Conservation (phyloP, 2,888 invertebrate genomes). For the Papilio elwesi region DNA sequence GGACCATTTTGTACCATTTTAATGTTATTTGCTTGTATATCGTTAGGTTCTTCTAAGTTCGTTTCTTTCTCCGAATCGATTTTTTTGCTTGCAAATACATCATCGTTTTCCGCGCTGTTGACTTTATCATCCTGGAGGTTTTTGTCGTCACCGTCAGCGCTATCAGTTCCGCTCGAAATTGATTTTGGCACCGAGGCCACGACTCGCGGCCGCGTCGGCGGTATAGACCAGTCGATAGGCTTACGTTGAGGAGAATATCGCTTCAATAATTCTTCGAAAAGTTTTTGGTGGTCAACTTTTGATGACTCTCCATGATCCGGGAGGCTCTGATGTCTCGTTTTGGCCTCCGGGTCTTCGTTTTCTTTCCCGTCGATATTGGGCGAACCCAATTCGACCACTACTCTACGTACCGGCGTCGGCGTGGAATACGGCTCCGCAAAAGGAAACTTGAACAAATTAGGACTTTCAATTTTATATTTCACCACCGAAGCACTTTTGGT, state of each 20-base stretch:
- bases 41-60: slow-evolving; percentile 44
- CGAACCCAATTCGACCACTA: slow-evolving; percentile 66
- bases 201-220: slow-evolving; percentile 76
- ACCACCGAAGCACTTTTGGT: slow-evolving; percentile 61
- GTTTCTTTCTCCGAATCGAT: slow-evolving; percentile 47
- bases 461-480: slow-evolving; percentile 77
- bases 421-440: slow-evolving; percentile 76
- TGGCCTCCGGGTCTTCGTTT: slow-evolving; percentile 64
- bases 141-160: slow-evolving; percentile 52
- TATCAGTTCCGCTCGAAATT: slow-evolving; percentile 65
- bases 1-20: slow-evolving; percentile 64
- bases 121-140: slow-evolving; percentile 49
- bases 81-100: slow-evolving; percentile 67
- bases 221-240: slow-evolving; percentile 76
- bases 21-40: slow-evolving; percentile 50
- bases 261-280: slow-evolving; percentile 76
- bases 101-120: slow-evolving; percentile 64
- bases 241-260: slow-evolving; percentile 79
- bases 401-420: slow-evolving; percentile 63
- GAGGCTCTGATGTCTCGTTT: slow-evolving; percentile 63
- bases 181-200: slow-evolving; percentile 76
- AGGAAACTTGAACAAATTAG: slow-evolving; percentile 79
- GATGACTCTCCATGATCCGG: slow-evolving; percentile 60
- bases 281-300: slow-evolving; percentile 73
- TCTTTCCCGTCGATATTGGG: slow-evolving; percentile 67